Conservation (phyloP, 2,888 invertebrate species). For the Teleiodes luculella region DNA sequence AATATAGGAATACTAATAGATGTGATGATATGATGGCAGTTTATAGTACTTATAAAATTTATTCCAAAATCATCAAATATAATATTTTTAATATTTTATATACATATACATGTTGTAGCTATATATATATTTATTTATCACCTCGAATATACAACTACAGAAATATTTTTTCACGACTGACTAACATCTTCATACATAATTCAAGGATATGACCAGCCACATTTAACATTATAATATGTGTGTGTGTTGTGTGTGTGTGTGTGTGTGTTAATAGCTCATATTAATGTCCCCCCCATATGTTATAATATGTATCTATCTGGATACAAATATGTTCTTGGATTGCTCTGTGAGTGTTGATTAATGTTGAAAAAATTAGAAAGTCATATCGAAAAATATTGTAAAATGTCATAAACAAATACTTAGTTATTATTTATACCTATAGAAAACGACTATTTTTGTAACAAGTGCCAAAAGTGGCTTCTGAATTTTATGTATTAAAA, state of each 20-base stretch:
- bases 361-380: not conserved
- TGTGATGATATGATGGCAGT: not conserved
- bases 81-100: not conserved
- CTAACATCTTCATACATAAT: not conserved
- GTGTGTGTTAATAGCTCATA: no score
- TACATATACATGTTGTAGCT: no score
- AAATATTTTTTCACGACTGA: not conserved
- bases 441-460: slow-evolving; percentile 15
- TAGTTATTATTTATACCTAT: not conserved
- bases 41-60: not conserved
- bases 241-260: no score
- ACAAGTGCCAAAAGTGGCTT: slow-evolving; percentile 64
- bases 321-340: no score
- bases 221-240: no score
- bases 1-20: not conserved
- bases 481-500: slow-evolving; percentile 7
- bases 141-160: not conserved
- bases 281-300: no score
- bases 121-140: no score
- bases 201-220: not conserved
- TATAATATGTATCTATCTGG: no score
- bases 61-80: not conserved
- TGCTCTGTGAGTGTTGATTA: no score
- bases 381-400: not conserved
- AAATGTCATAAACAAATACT: no score